Evolutionary conservation across 2,113 vertebrate genomes (phyloP), one percentile per base, ranked within the genome.

Genomic region (Delphinus delphis): DNA sequence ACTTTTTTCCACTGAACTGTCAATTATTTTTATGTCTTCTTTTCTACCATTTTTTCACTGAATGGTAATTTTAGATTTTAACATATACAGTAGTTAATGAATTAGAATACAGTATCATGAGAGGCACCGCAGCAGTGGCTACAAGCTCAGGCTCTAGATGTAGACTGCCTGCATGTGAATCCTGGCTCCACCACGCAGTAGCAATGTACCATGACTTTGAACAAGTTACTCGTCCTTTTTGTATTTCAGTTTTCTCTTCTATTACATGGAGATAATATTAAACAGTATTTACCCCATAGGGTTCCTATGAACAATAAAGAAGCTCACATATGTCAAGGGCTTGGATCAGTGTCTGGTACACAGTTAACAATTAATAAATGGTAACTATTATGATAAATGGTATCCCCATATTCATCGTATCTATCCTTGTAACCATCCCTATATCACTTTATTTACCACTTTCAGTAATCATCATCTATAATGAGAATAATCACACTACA

Each of bases 391-490:
- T 26, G 38, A 81, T 60, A 96, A 93, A 92, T 92, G 36, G 58
- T 13, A 76, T 33, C 28, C 36, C 86, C 65, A 1, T 53, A 70
- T 83, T 21, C n/a, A 76, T 28, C 13, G 0, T 70, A 86, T 53
- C 17, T 17, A 25, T 28, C 28, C 33, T 85, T 74, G 3, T 82
- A 88, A 44, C 31, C 21, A 67, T 26, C 11, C 28, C 83, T 85
- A 0, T 62, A 92, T 85, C 44, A 88, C 6, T 90, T 82, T 74
- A 83, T 63, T 85, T 92, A 77, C 8, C 41, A 91, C 28, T 84
- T 93, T 81, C 63, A 96, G 20, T 79, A 90, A 87, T 13, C 33
- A 87, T 38, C 82, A 44, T 76, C 38, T 96, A 6, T 93, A 85
- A 77, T 17, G 90, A 74, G 65, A 74, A 63, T 38, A 83, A 68